Evolutionary conservation across 1,140 invertebrate species (phyloP).

Genomic region (Argopecten irradians): DNA sequence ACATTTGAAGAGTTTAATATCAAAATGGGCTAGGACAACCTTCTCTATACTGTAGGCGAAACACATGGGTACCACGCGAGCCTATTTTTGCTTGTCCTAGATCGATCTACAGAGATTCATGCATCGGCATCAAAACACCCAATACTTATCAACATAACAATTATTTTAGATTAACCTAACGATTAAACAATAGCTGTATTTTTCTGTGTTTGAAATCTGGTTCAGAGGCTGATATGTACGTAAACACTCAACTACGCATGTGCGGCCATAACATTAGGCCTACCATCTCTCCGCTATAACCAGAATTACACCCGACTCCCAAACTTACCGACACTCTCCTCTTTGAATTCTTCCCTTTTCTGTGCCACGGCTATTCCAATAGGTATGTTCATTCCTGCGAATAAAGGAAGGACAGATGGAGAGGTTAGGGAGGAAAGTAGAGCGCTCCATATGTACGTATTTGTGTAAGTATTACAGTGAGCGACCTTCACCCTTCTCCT

Average conservation of each 20-base stretch:
- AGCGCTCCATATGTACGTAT: background rate
- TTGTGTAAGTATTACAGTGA: background rate
- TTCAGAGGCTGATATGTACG: background rate
- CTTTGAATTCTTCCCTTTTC: slow-evolving; percentile 81
- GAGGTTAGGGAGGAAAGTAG: background rate
- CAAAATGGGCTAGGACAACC: background rate
- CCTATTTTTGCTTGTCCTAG: no score
- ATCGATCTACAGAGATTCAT: background rate
- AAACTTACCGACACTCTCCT: slow-evolving; percentile 79
- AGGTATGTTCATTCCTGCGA: slow-evolving; percentile 80
- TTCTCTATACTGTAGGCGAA: background rate
- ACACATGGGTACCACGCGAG: background rate
- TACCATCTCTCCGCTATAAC: background rate
- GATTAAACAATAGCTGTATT: background rate
- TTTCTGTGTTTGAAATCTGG: background rate
- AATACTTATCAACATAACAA: background rate
- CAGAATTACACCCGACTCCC: background rate
- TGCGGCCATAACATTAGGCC: slow-evolving; percentile 5
- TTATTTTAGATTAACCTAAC: background rate
- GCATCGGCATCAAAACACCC: background rate
- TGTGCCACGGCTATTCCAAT: slow-evolving; percentile 91
- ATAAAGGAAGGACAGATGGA: slow-evolving; percentile 25
- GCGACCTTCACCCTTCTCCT: slow-evolving; percentile 1
- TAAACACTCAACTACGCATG: slow-evolving; percentile 21
- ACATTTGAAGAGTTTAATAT: no score